Conservation (phyloP, 2,113 vertebrate species). For the Nesospiza acunhae region DNA sequence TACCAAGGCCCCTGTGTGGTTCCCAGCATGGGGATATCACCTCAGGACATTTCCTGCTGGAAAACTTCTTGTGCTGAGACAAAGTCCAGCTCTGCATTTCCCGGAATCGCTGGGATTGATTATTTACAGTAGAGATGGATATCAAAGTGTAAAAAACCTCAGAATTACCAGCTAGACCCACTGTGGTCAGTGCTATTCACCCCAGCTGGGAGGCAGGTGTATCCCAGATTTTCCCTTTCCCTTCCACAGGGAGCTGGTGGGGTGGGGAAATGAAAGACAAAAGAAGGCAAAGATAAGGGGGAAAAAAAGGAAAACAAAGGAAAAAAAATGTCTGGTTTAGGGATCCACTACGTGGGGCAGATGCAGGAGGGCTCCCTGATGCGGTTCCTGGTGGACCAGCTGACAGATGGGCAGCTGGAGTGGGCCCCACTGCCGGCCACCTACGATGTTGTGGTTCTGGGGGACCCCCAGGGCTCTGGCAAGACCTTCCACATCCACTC, state of each 20-base stretch:
- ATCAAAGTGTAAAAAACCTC: rapidly evolving
- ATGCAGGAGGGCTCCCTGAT: conserved; percentile 70
- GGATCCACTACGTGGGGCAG: conserved; percentile 88
- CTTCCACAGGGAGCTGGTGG: rapidly evolving
- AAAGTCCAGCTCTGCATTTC: rapidly evolving
- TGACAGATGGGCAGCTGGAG: conserved; percentile 91
- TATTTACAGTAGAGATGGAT: neutral
- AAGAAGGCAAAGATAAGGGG: neutral
- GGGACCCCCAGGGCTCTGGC: conserved; percentile 69
- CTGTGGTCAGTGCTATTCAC: rapidly evolving
- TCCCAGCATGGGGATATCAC: neutral
- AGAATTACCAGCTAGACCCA: neutral
- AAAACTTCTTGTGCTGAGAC: neutral
- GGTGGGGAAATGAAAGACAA: neutral
- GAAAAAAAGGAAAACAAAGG: neutral
- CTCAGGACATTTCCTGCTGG: rapidly evolving
- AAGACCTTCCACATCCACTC: conserved; percentile 77
- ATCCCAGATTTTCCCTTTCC: neutral
- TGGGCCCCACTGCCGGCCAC: conserved; percentile 79
- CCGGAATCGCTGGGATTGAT: rapidly evolving
- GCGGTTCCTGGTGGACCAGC: conserved; percentile 85
- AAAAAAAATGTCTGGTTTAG: neutral
- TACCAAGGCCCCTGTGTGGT: rapidly evolving
- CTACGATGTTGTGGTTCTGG: conserved; percentile 84
- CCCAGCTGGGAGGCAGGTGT: rapidly evolving